phyloP scores from a whole-genome alignment of 2,888 invertebrate species.

The Smittia aterrima region DNA sequence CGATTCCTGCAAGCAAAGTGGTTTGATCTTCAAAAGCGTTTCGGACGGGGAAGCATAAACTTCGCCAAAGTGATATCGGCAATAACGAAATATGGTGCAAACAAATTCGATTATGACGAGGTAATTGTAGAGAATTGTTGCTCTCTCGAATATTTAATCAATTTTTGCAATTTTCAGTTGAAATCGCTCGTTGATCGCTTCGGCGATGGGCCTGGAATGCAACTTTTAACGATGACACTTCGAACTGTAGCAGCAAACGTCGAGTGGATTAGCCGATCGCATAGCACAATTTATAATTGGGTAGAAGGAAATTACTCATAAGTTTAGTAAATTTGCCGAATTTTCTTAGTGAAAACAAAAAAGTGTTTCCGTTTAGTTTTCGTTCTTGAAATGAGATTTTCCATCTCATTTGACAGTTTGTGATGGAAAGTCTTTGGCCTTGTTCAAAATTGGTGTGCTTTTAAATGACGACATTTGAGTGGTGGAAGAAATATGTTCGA shows the following conservation, averaged over 20 bases:
- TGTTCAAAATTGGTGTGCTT: slow-evolving; percentile 27
- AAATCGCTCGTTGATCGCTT: slow-evolving; percentile 54
- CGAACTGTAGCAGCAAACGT: slow-evolving; percentile 54
- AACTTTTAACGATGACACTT: slow-evolving; percentile 53
- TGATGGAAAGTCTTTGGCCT: slow-evolving; percentile 5
- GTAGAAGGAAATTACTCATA: slow-evolving; percentile 46
- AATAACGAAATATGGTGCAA: slow-evolving; percentile 55
- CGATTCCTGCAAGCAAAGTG: slow-evolving; percentile 54
- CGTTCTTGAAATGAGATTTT: too few relatives aligned
- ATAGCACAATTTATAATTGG: slow-evolving; percentile 53
- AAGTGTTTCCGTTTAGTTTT: neutral
- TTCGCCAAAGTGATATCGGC: slow-evolving; percentile 55
- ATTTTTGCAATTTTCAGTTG: slow-evolving; percentile 46
- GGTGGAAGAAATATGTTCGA: neutral
- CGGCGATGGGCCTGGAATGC: slow-evolving; percentile 54
- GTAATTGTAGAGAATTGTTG: slow-evolving; percentile 44
- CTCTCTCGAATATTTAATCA: neutral
- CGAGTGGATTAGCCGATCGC: slow-evolving; percentile 54
- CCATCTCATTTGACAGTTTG: too few relatives aligned
- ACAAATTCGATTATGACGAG: slow-evolving; percentile 55
- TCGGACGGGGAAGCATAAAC: slow-evolving; percentile 52
- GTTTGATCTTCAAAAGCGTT: slow-evolving; percentile 52
- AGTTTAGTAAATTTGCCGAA: slow-evolving; percentile 24
- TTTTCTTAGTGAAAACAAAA: slow-evolving; percentile 1
- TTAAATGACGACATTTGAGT: neutral